Evolutionary conservation across 2,113 vertebrate species (phyloP).

Genomic region (Myxocyprinus asiaticus): DNA sequence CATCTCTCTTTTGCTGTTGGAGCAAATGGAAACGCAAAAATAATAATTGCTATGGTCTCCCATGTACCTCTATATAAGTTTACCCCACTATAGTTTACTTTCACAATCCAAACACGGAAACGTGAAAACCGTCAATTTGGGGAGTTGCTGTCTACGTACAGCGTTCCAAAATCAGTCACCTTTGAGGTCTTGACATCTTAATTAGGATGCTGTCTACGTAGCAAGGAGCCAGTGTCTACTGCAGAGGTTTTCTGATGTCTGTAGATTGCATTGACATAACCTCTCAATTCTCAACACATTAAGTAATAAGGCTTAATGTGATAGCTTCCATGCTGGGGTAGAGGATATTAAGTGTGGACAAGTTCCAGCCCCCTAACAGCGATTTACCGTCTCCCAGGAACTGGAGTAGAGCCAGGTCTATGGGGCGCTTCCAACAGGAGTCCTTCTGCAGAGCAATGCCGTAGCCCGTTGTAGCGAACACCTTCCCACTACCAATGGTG

Average conservation of each 20-base stretch:
- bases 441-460: slow-evolving; percentile 96
- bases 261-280: not conserved
- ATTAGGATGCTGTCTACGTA: too few species aligned
- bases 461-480: slow-evolving; percentile 95
- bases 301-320: slow-evolving; percentile 20
- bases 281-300: slow-evolving; percentile 11
- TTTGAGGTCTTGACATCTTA: too few species aligned
- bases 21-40: too few species aligned
- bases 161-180: too few species aligned
- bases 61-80: too few species aligned
- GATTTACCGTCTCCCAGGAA: slow-evolving; percentile 91
- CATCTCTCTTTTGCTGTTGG: too few species aligned
- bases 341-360: slow-evolving; percentile 66
- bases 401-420: slow-evolving; percentile 94
- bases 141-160: too few species aligned
- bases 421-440: slow-evolving; percentile 91
- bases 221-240: not conserved
- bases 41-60: too few species aligned
- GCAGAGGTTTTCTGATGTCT: not conserved
- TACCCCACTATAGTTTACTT: too few species aligned
- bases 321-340: slow-evolving; percentile 50
- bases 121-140: too few species aligned
- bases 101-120: too few species aligned
- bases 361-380: slow-evolving; percentile 43
- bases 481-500: slow-evolving; percentile 96